Conservation (phyloP, 1,140 invertebrate species). For the Reticulitermes speratus region DNA sequence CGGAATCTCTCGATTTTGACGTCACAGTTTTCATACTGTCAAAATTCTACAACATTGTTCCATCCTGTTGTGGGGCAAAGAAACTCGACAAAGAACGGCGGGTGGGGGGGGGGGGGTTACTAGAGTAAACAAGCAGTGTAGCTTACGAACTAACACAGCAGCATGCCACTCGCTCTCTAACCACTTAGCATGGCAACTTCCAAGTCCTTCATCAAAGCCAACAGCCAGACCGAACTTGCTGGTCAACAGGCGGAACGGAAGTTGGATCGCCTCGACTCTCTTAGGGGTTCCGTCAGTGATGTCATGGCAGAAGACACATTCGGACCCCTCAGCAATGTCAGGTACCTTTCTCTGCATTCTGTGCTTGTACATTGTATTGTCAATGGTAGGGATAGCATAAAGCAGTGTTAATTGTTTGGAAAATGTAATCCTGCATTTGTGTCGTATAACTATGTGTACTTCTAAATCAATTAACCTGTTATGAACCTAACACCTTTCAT, state of each 20-base stretch:
- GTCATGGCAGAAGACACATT: constrained; percentile 78
- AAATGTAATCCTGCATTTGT: too few species aligned
- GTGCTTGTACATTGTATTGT: neutral
- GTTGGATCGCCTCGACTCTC: constrained; percentile 68
- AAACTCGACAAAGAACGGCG: too few species aligned
- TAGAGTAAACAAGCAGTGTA: neutral
- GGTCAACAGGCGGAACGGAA: constrained; percentile 56
- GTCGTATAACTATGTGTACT: too few species aligned
- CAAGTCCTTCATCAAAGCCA: constrained; percentile 88
- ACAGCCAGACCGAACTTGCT: constrained; percentile 76
- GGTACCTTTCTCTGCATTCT: constrained; percentile 47
- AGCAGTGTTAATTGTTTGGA: too few species aligned
- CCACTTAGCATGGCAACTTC: constrained; percentile 62
- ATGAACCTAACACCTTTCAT: too few species aligned
- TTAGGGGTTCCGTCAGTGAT: constrained; percentile 67
- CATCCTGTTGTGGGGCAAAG: too few species aligned
- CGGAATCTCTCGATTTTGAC: too few species aligned
- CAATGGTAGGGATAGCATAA: neutral
- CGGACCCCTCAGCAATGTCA: constrained; percentile 85
- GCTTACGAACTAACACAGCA: neutral
- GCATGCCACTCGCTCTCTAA: neutral
- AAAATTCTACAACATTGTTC: too few species aligned
- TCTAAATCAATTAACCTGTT: too few species aligned
- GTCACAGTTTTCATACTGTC: too few species aligned
- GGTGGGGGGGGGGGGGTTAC: too few species aligned